A percentile compares a stretch with the other conserved stretches of the same genome.
These are phyloP conservation scores for Aeoliscus strigatus DNA, from an alignment of 2,797 vertebrate genomes.

Conservation along the genomic window DNA sequence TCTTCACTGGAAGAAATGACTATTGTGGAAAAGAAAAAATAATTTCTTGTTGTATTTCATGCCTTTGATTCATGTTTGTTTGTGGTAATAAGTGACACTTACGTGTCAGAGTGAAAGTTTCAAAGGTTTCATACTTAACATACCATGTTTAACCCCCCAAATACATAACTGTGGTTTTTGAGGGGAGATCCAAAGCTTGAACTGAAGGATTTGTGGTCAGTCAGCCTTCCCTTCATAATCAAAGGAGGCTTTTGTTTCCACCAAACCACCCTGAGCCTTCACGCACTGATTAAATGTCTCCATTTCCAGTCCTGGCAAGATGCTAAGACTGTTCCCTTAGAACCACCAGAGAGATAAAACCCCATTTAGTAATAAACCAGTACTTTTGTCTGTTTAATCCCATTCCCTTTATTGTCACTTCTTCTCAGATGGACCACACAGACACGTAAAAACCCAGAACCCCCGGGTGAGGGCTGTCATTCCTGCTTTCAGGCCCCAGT, in stretches of 20 bases:
- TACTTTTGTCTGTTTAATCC: slow-evolving; percentile 38
- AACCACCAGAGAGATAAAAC: slow-evolving; percentile 19
- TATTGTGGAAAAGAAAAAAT: no score
- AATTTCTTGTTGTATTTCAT: no score
- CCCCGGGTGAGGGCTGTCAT: slow-evolving; percentile 33
- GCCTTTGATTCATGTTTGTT: no score
- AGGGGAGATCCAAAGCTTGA: slow-evolving; percentile 10
- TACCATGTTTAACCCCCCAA: slow-evolving; percentile 4
- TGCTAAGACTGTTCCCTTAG: slow-evolving; percentile 12
- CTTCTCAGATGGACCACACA: slow-evolving; percentile 58
- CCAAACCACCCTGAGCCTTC: slow-evolving; percentile 11
- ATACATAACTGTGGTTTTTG: slow-evolving; percentile 25
- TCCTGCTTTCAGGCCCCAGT: no score
- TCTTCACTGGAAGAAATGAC: no score
- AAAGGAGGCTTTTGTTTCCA: slow-evolving; percentile 28
- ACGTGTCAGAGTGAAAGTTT: no score
- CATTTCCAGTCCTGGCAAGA: slow-evolving; percentile 19
- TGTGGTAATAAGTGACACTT: no score
- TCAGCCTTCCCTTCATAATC: slow-evolving; percentile 11
- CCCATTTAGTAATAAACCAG: slow-evolving; percentile 23
- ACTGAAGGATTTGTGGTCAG: slow-evolving; percentile 17
- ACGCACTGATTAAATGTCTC: slow-evolving; percentile 4
- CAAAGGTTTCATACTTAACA: no score
- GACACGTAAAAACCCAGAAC: slow-evolving; percentile 32
- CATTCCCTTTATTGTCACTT: slow-evolving; percentile 49